Evolutionary conservation across 2,113 vertebrate species (phyloP).

Genomic region (Spizaetus ornatus): DNA sequence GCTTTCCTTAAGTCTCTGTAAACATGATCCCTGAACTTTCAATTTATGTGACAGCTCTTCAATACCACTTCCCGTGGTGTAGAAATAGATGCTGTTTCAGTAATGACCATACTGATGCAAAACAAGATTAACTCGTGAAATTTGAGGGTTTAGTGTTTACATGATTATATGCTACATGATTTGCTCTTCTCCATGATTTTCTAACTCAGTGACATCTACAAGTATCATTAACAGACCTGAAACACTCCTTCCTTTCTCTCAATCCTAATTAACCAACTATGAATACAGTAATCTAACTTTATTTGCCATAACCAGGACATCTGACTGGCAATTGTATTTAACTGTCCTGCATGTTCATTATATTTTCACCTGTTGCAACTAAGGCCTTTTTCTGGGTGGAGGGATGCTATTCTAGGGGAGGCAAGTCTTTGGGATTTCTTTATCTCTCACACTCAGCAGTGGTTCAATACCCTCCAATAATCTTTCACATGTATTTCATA

Average conservation of each 20-base stretch:
- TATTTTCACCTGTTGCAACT: not conserved
- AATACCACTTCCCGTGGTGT: not conserved
- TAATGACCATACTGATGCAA: not conserved
- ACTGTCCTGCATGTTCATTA: not conserved
- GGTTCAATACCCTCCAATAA: not conserved
- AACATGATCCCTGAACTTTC: not conserved
- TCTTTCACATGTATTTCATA: not conserved
- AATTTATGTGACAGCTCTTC: conserved; percentile 19
- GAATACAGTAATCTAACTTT: not conserved
- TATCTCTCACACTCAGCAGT: not conserved
- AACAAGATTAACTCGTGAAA: conserved; percentile 50
- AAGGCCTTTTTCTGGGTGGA: not conserved
- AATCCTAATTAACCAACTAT: not conserved
- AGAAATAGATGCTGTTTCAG: conserved; percentile 29
- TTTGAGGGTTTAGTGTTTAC: conserved; percentile 4
- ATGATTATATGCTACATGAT: not conserved
- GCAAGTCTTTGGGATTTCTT: not conserved
- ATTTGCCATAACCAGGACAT: not conserved
- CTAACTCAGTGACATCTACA: not conserved
- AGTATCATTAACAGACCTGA: not conserved
- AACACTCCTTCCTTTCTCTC: not conserved
- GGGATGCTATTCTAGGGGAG: not conserved
- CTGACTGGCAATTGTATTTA: not conserved
- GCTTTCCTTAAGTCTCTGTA: not conserved
- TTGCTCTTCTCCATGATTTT: not conserved